Evolutionary conservation across 92 coral and sea anemone species (phyloP).

Genomic region (Ricordea florida): DNA sequence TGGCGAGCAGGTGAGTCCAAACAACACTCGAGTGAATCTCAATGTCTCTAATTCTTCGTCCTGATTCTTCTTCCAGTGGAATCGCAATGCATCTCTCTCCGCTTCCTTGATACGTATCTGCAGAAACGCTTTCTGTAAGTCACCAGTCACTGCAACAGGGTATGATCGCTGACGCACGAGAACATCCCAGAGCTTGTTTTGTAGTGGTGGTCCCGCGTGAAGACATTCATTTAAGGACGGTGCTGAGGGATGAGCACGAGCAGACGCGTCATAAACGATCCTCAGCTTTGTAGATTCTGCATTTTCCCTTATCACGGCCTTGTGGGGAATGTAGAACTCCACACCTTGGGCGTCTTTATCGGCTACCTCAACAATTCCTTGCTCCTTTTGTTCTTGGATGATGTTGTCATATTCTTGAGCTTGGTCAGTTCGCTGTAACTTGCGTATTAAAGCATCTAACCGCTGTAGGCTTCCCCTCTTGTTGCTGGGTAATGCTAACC

Average conservation of each 20-base stretch:
- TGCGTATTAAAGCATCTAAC: too few species aligned
- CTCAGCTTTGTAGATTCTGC: not conserved
- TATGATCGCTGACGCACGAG: slow-evolving; percentile 1
- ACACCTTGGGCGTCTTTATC: slow-evolving; percentile 1
- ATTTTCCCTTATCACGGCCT: slow-evolving; percentile 2
- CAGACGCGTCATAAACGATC: slow-evolving; percentile 1
- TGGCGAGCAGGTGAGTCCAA: slow-evolving; percentile 24
- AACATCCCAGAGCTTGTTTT: slow-evolving; percentile 23
- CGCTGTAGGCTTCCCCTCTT: not conserved
- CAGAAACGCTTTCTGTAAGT: not conserved
- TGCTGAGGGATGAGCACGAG: slow-evolving; percentile 5
- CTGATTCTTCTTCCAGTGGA: slow-evolving; percentile 8
- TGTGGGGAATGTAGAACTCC: slow-evolving; percentile 21
- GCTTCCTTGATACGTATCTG: not conserved
- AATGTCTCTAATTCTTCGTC: slow-evolving; percentile 4
- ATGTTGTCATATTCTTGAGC: not conserved
- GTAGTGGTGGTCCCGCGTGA: not conserved
- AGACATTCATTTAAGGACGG: slow-evolving; percentile 14
- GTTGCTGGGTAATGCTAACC: not conserved
- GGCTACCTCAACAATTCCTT: slow-evolving; percentile 5
- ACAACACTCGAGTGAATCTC: slow-evolving; percentile 27
- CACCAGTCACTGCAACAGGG: not conserved
- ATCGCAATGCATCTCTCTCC: slow-evolving; percentile 8
- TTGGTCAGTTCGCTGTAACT: not conserved
- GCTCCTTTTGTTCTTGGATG: not conserved